Base-by-base conservation (phyloP, 37 sponge, comb jelly and placozoan species). In the Spongilla lacustris region DNA sequence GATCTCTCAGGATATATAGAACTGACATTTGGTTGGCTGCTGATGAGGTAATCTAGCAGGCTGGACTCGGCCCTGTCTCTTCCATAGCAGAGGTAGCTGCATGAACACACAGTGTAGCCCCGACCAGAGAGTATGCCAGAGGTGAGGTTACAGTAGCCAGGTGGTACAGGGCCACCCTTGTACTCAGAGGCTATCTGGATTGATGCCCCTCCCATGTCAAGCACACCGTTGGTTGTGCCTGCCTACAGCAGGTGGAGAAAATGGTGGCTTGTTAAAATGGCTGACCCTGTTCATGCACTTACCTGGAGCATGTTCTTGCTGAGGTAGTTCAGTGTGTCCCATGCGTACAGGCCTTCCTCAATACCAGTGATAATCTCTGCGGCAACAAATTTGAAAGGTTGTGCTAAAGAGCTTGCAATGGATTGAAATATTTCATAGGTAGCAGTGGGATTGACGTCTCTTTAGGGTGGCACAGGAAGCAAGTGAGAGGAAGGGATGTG, bases 11-110 rank as follows among this genome's bases (percentile, higher is more conserved):
- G 6, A 41, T 6, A 58, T 17, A n/a, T 17, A 58, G 11, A 8
- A 58, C 19, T 58, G 19, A 14, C 58, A 46, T 46, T 46, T 58
- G 58, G 58, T 14, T 34, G 74, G 17, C 66, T 71, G 25, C 71
- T 28, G 32, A 86, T 78, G 30, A 91, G 92, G 23, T 82, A 73
- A 0, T 79, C 86, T 27, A 91, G 78, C 58, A 85, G 70, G 21
- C 87, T 78, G 19, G 71, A n/a, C 70, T 68, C 38, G 19, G 92
- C 92, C 69, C 89, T 83, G 58, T 91, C 85, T n/a, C 50, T 58
- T 21, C 95, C 95, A 78, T 89, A 94, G 79, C 95, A 94, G 74
- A 94, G 83, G 68, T 89, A 94, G 72, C 92, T 91, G 71, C 93
- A 86, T 1, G 92, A 58, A 31, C 89, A 94, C 30, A 91, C 22